These are phyloP conservation scores for Eilema depressum DNA, from an alignment of 2,888 invertebrate genomes.

Conservation along the genomic window DNA sequence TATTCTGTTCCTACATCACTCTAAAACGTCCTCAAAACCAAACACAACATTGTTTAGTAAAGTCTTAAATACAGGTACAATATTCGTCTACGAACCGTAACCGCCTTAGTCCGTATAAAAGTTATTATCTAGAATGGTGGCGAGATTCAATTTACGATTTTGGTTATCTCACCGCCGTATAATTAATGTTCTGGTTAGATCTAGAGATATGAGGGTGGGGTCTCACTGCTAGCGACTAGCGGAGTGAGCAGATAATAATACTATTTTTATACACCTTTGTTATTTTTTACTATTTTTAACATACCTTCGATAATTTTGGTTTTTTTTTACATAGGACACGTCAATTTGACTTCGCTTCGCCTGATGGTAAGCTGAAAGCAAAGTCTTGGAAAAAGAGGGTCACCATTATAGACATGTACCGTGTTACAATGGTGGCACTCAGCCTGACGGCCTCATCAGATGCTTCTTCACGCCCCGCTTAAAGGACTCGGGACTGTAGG, in stretches of 20 bases:
- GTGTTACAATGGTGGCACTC: too few species aligned
- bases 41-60: background rate
- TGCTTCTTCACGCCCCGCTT: too few species aligned
- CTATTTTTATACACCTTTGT: too few species aligned
- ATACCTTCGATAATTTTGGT: too few species aligned
- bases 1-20: background rate
- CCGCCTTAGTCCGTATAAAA: background rate
- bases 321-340: too few species aligned
- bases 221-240: background rate
- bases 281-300: too few species aligned
- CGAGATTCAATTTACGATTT: conserved; percentile 12
- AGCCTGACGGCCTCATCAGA: too few species aligned
- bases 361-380: too few species aligned
- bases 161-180: conserved; percentile 7
- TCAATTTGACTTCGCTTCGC: too few species aligned
- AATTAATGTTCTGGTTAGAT: conserved; percentile 13
- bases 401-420: too few species aligned
- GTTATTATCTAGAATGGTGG: conserved; percentile 7
- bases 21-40: background rate
- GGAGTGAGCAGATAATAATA: background rate
- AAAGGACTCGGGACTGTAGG: too few species aligned
- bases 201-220: background rate
- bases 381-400: too few species aligned
- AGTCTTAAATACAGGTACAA: background rate
- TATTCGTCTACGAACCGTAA: background rate